A percentile compares a stretch with the other conserved stretches of the same genome.
Evolutionary conservation across 1,140 invertebrate species (phyloP).

Genomic region (Octopus bimaculoides): DNA sequence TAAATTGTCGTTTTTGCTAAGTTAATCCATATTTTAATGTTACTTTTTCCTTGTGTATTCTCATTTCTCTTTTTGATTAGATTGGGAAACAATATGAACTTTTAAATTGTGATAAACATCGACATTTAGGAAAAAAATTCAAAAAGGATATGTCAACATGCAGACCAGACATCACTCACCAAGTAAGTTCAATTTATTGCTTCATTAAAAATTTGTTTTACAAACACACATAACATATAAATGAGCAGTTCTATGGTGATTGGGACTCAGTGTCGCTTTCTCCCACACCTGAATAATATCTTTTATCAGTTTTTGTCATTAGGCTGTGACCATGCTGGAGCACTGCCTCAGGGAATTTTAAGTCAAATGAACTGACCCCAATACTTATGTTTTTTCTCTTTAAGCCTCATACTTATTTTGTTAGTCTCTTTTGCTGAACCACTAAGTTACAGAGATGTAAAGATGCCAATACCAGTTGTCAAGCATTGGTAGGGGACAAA

Average conservation of each 20-base stretch:
- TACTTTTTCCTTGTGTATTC: not conserved
- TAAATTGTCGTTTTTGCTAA: no score
- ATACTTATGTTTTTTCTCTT: no score
- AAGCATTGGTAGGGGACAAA: no score
- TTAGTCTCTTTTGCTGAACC: no score
- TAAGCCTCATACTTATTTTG: no score
- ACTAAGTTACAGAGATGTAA: no score
- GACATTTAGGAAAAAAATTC: slow-evolving; percentile 77
- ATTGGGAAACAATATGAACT: slow-evolving; percentile 84
- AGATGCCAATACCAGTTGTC: no score
- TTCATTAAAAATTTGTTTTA: not conserved
- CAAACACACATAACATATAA: not conserved
- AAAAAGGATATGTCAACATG: slow-evolving; percentile 79
- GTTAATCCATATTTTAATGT: not conserved
- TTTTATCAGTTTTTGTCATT: not conserved
- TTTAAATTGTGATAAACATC: slow-evolving; percentile 92
- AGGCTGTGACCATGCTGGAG: not conserved
- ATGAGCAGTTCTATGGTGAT: not conserved
- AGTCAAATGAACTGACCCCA: not conserved
- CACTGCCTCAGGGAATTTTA: not conserved
- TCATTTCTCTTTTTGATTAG: slow-evolving; percentile 59
- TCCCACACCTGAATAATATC: not conserved
- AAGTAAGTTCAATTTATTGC: slow-evolving; percentile 56
- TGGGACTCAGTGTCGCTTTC: not conserved
- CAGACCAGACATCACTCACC: slow-evolving; percentile 92